Percentiles rank a stretch among this genome's conserved stretches.
phyloP scores from a whole-genome alignment of 2,888 invertebrate genomes.

The Margaritifera margaritifera region DNA sequence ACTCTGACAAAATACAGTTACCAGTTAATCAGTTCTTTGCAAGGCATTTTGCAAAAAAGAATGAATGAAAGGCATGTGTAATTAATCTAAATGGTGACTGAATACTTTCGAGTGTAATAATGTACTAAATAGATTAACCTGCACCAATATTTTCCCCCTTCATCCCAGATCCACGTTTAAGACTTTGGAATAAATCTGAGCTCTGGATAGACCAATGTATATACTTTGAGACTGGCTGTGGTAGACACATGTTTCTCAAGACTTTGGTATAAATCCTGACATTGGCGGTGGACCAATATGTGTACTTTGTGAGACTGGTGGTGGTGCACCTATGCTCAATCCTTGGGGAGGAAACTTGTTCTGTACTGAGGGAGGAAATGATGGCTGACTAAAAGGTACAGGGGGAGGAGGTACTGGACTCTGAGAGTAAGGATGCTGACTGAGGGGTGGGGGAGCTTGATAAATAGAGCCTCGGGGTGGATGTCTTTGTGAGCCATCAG shows the following conservation, averaged over 20 bases:
- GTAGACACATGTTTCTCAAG: not conserved
- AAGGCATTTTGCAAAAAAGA: too few species aligned
- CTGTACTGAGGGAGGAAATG: constrained; percentile 5
- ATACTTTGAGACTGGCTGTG: not conserved
- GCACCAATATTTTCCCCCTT: too few species aligned
- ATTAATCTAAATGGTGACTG: too few species aligned
- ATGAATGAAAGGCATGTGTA: too few species aligned
- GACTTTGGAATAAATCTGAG: too few species aligned
- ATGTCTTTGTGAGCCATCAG: constrained; percentile 22
- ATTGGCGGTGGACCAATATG: constrained; percentile 76
- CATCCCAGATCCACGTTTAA: too few species aligned
- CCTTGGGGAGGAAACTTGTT: constrained; percentile 5
- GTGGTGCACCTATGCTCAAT: constrained; percentile 25
- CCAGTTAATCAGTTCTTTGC: too few species aligned
- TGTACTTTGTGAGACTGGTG: constrained; percentile 10
- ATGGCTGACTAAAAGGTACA: constrained; percentile 8
- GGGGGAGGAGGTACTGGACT: constrained; percentile 1
- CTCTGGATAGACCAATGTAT: too few species aligned
- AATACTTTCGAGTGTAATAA: too few species aligned
- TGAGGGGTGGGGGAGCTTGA: constrained; percentile 12
- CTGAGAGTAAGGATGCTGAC: not conserved
- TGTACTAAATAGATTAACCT: too few species aligned
- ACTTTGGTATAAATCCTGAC: constrained; percentile 73
- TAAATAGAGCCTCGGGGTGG: constrained; percentile 11
- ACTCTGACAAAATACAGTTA: too few species aligned